phyloP scores from a whole-genome alignment of 2,113 vertebrate genomes.

The Acanthochromis polyacanthus region DNA sequence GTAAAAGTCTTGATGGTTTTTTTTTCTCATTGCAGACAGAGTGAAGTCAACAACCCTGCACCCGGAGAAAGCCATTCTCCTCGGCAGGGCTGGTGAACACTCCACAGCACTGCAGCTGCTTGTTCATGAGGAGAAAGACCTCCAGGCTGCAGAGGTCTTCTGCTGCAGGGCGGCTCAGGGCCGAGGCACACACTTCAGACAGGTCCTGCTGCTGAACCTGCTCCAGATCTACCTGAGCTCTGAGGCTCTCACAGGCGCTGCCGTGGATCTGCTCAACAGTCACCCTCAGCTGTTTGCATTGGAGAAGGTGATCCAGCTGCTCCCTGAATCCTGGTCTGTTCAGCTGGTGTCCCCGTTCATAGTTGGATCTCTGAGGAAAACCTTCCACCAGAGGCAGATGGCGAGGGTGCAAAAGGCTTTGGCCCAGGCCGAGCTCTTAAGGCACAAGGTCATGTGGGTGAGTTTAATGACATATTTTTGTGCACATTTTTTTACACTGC shows the following conservation, averaged over 20 bases:
- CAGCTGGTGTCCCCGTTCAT: conserved; percentile 76
- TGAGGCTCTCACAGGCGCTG: conserved; percentile 35
- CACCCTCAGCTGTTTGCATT: conserved; percentile 61
- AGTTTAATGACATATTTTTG: conserved; percentile 40
- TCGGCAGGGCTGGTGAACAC: conserved; percentile 70
- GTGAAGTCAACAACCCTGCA: conserved; percentile 68
- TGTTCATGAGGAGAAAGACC: conserved; percentile 63
- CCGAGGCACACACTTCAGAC: conserved; percentile 41
- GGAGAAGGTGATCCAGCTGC: conserved; percentile 63
- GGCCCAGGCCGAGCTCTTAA: conserved; percentile 65
- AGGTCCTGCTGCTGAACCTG: conserved; percentile 68
- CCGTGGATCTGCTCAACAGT: conserved; percentile 76
- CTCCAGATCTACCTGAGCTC: conserved; percentile 75
- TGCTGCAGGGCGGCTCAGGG: conserved; percentile 70
- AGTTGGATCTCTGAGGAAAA: conserved; percentile 67
- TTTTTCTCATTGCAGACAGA: conserved; percentile 55
- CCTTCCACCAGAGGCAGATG: conserved; percentile 72
- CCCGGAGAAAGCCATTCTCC: conserved; percentile 76
- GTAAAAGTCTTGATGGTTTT: neutral
- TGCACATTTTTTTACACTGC: neutral
- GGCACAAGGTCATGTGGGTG: conserved; percentile 76
- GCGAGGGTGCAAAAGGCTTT: conserved; percentile 68
- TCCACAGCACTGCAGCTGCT: conserved; percentile 73
- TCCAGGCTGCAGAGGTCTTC: conserved; percentile 74
- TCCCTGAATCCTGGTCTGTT: conserved; percentile 81